Evolutionary conservation across 1,140 invertebrate species (phyloP).

Genomic region (Anastrepha ludens): DNA sequence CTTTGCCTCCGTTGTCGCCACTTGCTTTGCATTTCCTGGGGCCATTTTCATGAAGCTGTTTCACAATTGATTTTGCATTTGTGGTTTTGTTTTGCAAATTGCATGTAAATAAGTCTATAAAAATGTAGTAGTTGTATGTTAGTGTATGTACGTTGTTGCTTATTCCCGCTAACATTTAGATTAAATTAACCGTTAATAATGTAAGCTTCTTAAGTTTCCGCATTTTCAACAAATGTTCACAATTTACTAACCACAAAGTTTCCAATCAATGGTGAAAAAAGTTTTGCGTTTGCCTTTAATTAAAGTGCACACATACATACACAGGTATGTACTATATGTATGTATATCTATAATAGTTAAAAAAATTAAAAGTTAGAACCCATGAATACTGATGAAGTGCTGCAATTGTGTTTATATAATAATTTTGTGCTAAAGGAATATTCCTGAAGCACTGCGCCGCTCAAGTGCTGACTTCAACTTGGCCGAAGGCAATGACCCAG

Average conservation of each 20-base stretch:
- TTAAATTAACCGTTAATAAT: conserved; percentile 1
- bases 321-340: too few species aligned
- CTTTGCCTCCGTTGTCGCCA: background rate
- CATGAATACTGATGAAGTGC: background rate
- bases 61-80: background rate
- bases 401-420: background rate
- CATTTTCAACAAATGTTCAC: background rate
- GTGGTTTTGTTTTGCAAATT: background rate
- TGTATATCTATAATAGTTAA: too few species aligned
- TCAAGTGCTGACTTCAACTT: background rate
- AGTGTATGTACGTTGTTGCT: background rate
- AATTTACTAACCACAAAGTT: background rate
- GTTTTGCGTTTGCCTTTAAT: background rate
- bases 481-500: background rate
- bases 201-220: conserved; percentile 4
- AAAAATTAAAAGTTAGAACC: background rate
- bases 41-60: background rate
- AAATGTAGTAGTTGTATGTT: background rate
- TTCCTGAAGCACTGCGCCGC: background rate
- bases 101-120: background rate
- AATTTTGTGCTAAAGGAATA: background rate
- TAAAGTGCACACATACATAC: background rate
- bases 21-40: background rate
- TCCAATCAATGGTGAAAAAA: background rate
- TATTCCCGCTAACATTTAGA: background rate